Evolutionary conservation across 2,888 invertebrate genomes (phyloP).

Genomic region (Onthophagus sagittarius): DNA sequence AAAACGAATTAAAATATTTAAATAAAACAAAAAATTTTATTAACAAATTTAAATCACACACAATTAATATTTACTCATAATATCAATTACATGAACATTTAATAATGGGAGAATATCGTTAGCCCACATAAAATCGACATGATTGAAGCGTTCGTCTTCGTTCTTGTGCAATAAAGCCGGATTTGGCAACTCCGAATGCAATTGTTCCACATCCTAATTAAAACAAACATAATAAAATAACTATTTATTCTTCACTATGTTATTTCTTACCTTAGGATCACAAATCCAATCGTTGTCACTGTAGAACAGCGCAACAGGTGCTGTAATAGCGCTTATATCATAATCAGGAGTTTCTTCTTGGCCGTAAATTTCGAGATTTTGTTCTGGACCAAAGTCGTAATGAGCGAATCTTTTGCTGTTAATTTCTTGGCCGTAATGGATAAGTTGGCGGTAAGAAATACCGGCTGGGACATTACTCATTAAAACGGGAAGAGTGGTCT

Average conservation of each 20-base stretch:
- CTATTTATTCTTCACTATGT: background rate
- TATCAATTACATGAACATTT: conserved; percentile 4
- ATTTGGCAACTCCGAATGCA: conserved; percentile 10
- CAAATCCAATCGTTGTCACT: conserved; percentile 51
- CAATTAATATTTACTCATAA: conserved; percentile 7
- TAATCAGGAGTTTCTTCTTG: conserved; percentile 47
- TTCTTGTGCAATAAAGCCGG: conserved; percentile 8
- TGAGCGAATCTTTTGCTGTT: conserved; percentile 50
- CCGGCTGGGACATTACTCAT: conserved; percentile 38
- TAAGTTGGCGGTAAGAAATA: conserved; percentile 60
- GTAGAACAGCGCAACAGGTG: conserved; percentile 49
- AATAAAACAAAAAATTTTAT: background rate
- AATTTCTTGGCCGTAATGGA: conserved; percentile 68
- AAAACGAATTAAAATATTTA: background rate
- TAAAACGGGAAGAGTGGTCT: conserved; percentile 29
- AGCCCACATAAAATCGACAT: conserved; percentile 13
- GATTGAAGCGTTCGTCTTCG: conserved; percentile 3
- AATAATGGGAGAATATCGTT: conserved; percentile 10
- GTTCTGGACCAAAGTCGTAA: conserved; percentile 53
- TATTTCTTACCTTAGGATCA: background rate
- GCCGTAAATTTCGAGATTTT: conserved; percentile 38
- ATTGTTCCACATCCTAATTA: conserved; percentile 10
- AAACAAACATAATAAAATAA: background rate
- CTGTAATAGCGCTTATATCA: conserved; percentile 44
- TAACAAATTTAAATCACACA: background rate